Percentiles rank a stretch among this genome's conserved stretches.
These are phyloP conservation scores for Oostethus manadensis DNA, from an alignment of 2,113 vertebrate species.

Conservation along the genomic window DNA sequence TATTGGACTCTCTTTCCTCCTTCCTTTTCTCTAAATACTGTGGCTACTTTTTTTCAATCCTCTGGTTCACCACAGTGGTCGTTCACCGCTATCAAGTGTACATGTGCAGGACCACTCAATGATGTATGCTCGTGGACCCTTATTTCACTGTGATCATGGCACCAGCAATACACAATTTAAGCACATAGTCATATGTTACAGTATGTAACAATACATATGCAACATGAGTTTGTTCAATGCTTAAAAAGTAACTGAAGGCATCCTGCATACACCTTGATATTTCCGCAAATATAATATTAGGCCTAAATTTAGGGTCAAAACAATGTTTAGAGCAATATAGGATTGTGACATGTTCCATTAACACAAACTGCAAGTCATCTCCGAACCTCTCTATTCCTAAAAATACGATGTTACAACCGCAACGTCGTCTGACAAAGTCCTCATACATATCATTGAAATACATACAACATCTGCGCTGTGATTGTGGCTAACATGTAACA, in stretches of 20 bases:
- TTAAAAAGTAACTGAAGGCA: slow-evolving; percentile 1
- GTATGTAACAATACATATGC: slow-evolving; percentile 10
- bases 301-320: not conserved
- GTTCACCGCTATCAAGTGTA: slow-evolving; percentile 69
- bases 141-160: not conserved
- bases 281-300: not conserved
- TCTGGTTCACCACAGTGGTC: slow-evolving; percentile 74
- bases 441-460: slow-evolving; percentile 10
- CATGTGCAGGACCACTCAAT: slow-evolving; percentile 67
- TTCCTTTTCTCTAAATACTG: slow-evolving; percentile 74
- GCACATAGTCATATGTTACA: not conserved
- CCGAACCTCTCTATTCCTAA: not conserved
- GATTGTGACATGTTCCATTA: slow-evolving; percentile 1
- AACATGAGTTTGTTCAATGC: not conserved
- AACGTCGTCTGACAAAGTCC: slow-evolving; percentile 4
- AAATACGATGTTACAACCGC: slow-evolving; percentile 3
- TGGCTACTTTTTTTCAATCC: slow-evolving; percentile 66
- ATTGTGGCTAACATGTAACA: slow-evolving; percentile 7
- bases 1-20: slow-evolving; percentile 78
- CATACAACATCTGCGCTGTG: slow-evolving; percentile 5
- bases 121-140: slow-evolving; percentile 50
- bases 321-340: not conserved
- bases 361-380: slow-evolving; percentile 5
- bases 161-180: not conserved
- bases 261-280: not conserved